Evolutionary conservation across 2,888 invertebrate genomes (phyloP).

Genomic region (Chaitophorus viminalis): DNA sequence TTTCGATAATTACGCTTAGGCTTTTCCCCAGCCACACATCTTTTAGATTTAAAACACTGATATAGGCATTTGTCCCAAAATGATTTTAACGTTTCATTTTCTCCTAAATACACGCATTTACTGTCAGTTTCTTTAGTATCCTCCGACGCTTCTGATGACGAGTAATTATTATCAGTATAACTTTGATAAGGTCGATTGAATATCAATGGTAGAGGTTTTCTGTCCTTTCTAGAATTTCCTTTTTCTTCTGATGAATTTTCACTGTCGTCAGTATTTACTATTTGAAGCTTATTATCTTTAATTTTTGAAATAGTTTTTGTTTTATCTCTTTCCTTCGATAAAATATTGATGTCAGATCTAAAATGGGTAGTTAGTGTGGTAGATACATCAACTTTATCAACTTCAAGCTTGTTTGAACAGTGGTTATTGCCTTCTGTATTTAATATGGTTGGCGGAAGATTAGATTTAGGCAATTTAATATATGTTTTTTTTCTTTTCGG

Average conservation of each 20-base stretch:
- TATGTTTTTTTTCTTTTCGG: background rate
- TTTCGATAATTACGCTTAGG: slow-evolving; percentile 51
- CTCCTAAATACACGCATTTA: slow-evolving; percentile 44
- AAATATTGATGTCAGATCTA: background rate
- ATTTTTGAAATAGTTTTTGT: background rate
- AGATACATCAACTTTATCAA: background rate
- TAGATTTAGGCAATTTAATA: background rate
- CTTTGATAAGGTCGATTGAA: slow-evolving; percentile 26
- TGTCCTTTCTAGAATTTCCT: slow-evolving; percentile 25
- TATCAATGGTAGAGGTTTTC: slow-evolving; percentile 41
- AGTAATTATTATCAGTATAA: slow-evolving; percentile 34
- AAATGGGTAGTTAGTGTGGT: background rate
- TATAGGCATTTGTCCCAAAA: slow-evolving; percentile 58
- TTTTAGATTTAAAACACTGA: slow-evolving; percentile 49
- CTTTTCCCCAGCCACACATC: slow-evolving; percentile 50
- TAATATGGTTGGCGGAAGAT: background rate
- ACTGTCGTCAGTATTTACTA: slow-evolving; percentile 23
- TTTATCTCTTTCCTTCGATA: background rate
- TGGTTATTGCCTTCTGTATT: background rate
- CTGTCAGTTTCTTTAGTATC: background rate
- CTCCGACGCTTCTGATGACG: slow-evolving; percentile 34
- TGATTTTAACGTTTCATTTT: slow-evolving; percentile 41
- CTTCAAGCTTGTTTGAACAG: background rate
- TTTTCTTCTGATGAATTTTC: slow-evolving; percentile 52
- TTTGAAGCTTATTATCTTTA: slow-evolving; percentile 6